Base-by-base conservation (phyloP, 1,140 invertebrate species). In the Littorina saxatilis region DNA sequence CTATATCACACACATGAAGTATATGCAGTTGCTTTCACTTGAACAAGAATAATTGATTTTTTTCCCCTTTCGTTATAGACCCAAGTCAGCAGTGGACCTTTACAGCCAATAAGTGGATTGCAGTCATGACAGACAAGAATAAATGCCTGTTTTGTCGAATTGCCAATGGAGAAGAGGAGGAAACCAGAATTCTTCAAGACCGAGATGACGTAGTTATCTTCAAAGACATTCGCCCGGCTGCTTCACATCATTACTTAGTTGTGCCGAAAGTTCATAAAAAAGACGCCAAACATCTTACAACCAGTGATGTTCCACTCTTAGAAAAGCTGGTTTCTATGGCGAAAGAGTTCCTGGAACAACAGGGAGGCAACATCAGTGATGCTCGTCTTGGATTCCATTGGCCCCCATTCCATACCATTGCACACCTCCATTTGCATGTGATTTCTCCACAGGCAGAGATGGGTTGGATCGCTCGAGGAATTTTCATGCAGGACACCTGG, bases 351-450 rank as follows among this genome's bases (percentile, higher is more conserved):
- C 83, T 95, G 9, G 85, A 91, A 72, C 92, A 94, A 40, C 91
- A 94, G 81, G 91, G 87, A 50, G 89, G 82, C 68, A 84, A 79
- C 52, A 55, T 80, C 29, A 75, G 78, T 37, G 85, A 89, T 39
- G 70, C 81, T 3, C 83, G 87, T 82, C 94, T 96, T 70, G 97
- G 97, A 0, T 98, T 98, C 91, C 97, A 98, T 89, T 96, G 96
- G 95, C 97, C 97, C 32, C 97, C 97, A 0, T 98, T 98, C 91
- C 95, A 96, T 72, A 95, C 95, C 11, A 94, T 99, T 0, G 91
- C 93, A 73, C 97, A 99, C 93, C 93, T 98, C 3, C 97, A 98
- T 92, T 92, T 99, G 50, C 97, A 99, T 86, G 94, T 95, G 0
- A 98, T 99, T 81, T 95, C 95, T 2, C 97, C 97, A 2, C 93